Base-by-base conservation (phyloP, 1,140 invertebrate species). In the Phymorhynchus buccinoides region DNA sequence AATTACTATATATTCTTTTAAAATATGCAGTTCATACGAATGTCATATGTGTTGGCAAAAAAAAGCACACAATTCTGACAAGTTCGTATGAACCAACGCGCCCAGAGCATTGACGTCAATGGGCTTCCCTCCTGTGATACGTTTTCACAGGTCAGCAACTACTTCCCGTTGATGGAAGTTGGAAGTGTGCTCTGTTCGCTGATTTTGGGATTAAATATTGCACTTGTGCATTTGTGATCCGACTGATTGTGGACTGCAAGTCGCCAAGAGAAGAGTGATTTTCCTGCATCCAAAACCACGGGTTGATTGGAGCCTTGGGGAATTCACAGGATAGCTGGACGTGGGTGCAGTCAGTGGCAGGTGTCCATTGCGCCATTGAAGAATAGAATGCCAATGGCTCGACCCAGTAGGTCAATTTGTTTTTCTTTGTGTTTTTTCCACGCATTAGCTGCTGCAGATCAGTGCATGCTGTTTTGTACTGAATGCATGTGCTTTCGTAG, bases 91-190 rank as follows among this genome's bases (percentile, higher is more conserved):
- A 41, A 75, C 22, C 3, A 79, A 79, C 77, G 41, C 77, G 77
- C 77, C 77, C 77, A 32, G 27, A n/a, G 81, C 81, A 71, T 71
- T 90, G 89, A 90, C 89, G 89, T 90, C 87, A 89, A 78, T 80
- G 89, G 87, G 88, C 87, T 90, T 90, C 89, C 89, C 89, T 88
- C 87, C 85, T 41, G 75, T 86, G 75, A 73, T 73, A 80, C 80
- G 79, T 83, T 87, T 71, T 83, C 81, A 83, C 81, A 83, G 81
- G 81, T 83, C 81, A 83, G 81, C 81, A 83, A 83, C 81, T 41
- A 83, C 81, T 83, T 83, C 81, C 81, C 81, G 81, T 83, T 83
- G 41, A 44, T 14, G 66, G 81, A 83, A 83, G 81, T 83, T 83
- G 81, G 16, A 56, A n/a, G n/a, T 35, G 62, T 73, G 81, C 39